These are phyloP conservation scores for Tenthredo distinguenda DNA, from an alignment of 2,888 invertebrate species.

Conservation along the genomic window DNA sequence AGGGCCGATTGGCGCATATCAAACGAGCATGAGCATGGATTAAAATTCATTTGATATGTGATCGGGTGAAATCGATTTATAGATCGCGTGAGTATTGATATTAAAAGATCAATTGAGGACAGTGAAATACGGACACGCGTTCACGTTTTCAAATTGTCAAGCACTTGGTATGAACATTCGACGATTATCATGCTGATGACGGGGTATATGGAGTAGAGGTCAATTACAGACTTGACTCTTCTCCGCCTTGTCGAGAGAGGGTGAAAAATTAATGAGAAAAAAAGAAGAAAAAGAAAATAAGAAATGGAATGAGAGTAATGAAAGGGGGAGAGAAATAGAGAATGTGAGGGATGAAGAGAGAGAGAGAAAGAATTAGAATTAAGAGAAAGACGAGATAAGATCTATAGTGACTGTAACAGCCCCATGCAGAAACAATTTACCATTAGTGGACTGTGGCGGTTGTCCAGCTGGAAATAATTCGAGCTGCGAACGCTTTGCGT, in stretches of 20 bases:
- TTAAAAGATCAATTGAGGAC: not conserved
- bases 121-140: not conserved
- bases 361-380: not conserved
- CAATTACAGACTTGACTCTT: slow-evolving; percentile 39
- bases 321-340: not conserved
- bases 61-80: not conserved
- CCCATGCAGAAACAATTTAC: slow-evolving; percentile 81
- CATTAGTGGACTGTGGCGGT: slow-evolving; percentile 88
- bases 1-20: not conserved
- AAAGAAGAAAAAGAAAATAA: slow-evolving; percentile 19
- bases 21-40: not conserved
- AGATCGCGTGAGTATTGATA: not conserved
- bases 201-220: slow-evolving; percentile 24
- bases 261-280: not conserved
- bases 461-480: slow-evolving; percentile 84
- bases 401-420: slow-evolving; percentile 52
- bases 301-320: not conserved
- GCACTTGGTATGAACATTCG: slow-evolving; percentile 10
- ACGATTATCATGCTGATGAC: slow-evolving; percentile 31
- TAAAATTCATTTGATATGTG: not conserved
- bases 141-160: not conserved
- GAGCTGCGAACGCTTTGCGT: slow-evolving; percentile 86
- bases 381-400: slow-evolving; percentile 15
- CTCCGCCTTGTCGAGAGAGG: not conserved
- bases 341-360: not conserved